phyloP scores from a whole-genome alignment of 2,888 invertebrate genomes.

The Xestobium rufovillosum region DNA sequence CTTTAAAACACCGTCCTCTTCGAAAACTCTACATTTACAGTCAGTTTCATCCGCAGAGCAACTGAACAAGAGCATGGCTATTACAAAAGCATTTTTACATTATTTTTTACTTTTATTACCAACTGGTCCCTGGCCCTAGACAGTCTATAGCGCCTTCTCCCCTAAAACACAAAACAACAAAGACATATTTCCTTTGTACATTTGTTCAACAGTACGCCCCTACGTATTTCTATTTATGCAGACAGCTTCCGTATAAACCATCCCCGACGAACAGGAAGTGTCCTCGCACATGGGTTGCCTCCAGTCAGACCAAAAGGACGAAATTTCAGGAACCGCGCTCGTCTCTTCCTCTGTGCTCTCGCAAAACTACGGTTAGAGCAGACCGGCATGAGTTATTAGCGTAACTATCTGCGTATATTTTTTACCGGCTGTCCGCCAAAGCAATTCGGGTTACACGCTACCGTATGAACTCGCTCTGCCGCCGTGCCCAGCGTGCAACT shows the following conservation, averaged over 20 bases:
- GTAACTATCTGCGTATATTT: constrained; percentile 4
- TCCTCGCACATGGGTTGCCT: constrained; percentile 30
- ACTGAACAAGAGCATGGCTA: no score
- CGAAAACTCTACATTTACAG: constrained; percentile 22
- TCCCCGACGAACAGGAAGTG: constrained; percentile 28
- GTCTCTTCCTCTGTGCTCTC: constrained; percentile 35
- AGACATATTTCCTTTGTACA: background rate
- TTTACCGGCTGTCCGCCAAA: constrained; percentile 37
- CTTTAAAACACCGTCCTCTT: constrained; percentile 20
- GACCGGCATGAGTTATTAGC: constrained; percentile 10
- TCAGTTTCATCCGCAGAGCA: constrained; percentile 16
- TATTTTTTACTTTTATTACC: no score
- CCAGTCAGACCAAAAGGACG: constrained; percentile 41
- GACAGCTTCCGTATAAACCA: constrained; percentile 31
- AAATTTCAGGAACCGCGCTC: constrained; percentile 30
- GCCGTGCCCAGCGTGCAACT: constrained; percentile 34
- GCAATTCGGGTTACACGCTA: constrained; percentile 39
- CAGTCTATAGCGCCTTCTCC: constrained; percentile 37
- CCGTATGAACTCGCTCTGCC: constrained; percentile 34
- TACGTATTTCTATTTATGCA: constrained; percentile 41
- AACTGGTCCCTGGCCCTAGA: constrained; percentile 41
- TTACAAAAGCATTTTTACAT: no score
- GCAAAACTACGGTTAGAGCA: constrained; percentile 36
- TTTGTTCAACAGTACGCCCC: no score
- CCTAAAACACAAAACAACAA: constrained; percentile 25